Conservation (phyloP, 1,140 invertebrate genomes). For the Eumeta japonica region DNA sequence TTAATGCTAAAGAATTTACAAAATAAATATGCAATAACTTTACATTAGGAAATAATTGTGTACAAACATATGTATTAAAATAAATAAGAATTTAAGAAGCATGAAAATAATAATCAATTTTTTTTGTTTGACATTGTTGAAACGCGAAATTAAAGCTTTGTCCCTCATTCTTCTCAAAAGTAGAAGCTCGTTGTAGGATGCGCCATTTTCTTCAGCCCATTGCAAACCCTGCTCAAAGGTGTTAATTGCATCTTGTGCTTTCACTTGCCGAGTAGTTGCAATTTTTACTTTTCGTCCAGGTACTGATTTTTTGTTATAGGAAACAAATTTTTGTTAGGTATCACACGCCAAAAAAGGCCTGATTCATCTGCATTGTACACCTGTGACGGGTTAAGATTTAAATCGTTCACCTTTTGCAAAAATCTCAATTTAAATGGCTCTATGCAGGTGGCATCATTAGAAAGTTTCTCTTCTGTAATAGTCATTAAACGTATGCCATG, state of each 20-base stretch:
- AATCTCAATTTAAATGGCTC: slow-evolving; percentile 19
- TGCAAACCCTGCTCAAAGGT: slow-evolving; percentile 28
- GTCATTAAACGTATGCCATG: slow-evolving; percentile 29
- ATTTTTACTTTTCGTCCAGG: slow-evolving; percentile 23
- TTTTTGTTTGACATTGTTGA: slow-evolving; percentile 24
- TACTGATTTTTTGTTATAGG: slow-evolving; percentile 17
- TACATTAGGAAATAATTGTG: too few relatives aligned
- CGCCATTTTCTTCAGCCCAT: slow-evolving; percentile 32
- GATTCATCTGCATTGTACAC: slow-evolving; percentile 28
- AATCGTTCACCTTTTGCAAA: slow-evolving; percentile 22
- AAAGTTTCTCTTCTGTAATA: slow-evolving; percentile 29
- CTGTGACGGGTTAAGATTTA: slow-evolving; percentile 23
- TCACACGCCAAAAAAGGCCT: slow-evolving; percentile 24
- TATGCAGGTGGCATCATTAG: slow-evolving; percentile 22
- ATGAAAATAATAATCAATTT: slow-evolving; percentile 21
- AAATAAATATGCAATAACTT: too few relatives aligned
- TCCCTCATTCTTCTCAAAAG: slow-evolving; percentile 31
- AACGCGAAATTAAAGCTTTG: slow-evolving; percentile 26
- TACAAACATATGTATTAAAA: slow-evolving; percentile 15
- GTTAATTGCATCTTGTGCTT: slow-evolving; percentile 22
- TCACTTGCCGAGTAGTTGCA: slow-evolving; percentile 22
- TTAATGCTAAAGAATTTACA: slow-evolving; percentile 14
- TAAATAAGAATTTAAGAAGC: slow-evolving; percentile 20
- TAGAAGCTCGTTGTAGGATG: slow-evolving; percentile 28
- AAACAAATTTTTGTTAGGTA: slow-evolving; percentile 27